Conservation (phyloP, 2,797 vertebrate genomes). For the Nasua narica region DNA sequence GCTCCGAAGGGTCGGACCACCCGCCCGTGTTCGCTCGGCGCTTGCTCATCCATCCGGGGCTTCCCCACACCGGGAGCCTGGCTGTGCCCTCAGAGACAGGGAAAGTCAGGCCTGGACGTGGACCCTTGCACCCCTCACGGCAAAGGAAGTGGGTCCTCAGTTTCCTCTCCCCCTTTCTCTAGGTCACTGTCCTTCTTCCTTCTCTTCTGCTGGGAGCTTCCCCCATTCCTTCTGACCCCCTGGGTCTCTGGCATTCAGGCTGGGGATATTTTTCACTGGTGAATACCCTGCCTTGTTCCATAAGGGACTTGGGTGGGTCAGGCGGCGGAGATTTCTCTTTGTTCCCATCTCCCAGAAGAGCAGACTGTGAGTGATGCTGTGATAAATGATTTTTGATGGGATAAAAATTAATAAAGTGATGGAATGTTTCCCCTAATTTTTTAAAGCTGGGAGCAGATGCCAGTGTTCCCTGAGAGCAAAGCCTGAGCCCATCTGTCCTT, state of each 20-base stretch:
- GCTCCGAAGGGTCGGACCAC: neutral
- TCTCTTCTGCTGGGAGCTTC: neutral
- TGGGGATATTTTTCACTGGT: neutral
- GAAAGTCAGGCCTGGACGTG: neutral
- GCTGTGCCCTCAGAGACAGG: neutral
- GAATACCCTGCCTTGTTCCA: neutral
- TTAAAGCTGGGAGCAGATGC: slow-evolving; percentile 66
- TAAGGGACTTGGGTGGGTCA: neutral
- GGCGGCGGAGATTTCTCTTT: slow-evolving; percentile 18
- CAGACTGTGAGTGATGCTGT: neutral
- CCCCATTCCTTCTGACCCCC: neutral
- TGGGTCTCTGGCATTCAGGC: slow-evolving; percentile 33
- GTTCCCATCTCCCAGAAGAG: slow-evolving; percentile 22
- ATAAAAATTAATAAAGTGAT: slow-evolving; percentile 52
- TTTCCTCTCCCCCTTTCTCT: neutral
- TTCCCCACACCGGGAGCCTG: neutral
- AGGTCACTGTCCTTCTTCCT: neutral
- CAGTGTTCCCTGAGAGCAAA: slow-evolving; percentile 56
- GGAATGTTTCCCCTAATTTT: slow-evolving; percentile 55
- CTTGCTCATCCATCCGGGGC: too few species aligned
- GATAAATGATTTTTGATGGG: slow-evolving; percentile 61
- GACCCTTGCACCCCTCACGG: neutral
- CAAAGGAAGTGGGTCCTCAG: neutral
- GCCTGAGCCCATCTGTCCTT: slow-evolving; percentile 35
- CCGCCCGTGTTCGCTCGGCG: neutral